Evolutionary conservation across 2,113 vertebrate genomes (phyloP), one percentile per base, ranked within the genome.

Genomic region (Acrocephalus arundinaceus): DNA sequence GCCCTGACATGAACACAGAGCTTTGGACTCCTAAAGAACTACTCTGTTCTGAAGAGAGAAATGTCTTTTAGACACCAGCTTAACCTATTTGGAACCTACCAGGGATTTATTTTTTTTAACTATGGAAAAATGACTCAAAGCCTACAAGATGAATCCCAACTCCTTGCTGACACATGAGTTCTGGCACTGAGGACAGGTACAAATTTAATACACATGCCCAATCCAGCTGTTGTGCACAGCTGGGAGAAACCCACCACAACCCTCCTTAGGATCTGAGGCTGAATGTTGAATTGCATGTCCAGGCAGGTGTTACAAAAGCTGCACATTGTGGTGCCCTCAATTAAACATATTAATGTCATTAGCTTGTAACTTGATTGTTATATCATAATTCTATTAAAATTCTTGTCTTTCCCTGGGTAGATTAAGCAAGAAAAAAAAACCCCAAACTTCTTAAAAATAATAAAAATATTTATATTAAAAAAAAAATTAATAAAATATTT

Each of bases 1-100:
- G 89, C 33, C 68, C 89, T 33, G 33, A 84, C 94, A 92, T 10
- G 73, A 95, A 87, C 4, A 30, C 48, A 84, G 63, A 88, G 75
- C 41, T 49, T 6, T 88, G 68, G 73, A 52, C 75, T 93, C 21
- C 23, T 8, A 28, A 22, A 65, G 63, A 79, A 58, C 67, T 39
- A 18, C 15, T 72, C 67, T 45, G 18, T 46, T 57, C 63, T 70
- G 39, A 51, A 77, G 43, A 70, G 58, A 70, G 11, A 93, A 58
- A 87, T 3, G 14, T 17, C 43, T 75, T 76, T 46, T 15, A 73
- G 55, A 77, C 43, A 74, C 10, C 86, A 91, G 31, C 39, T 23
- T 59, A 39, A 89, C 43, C 54, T 55, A 52, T 31, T 39, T 41
- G 59, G 43, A 90, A 59, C 35, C 57, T 8, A 75, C 3, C 25